Evolutionary conservation across 1,140 invertebrate species (phyloP).

Genomic region (Phortica variegata): DNA sequence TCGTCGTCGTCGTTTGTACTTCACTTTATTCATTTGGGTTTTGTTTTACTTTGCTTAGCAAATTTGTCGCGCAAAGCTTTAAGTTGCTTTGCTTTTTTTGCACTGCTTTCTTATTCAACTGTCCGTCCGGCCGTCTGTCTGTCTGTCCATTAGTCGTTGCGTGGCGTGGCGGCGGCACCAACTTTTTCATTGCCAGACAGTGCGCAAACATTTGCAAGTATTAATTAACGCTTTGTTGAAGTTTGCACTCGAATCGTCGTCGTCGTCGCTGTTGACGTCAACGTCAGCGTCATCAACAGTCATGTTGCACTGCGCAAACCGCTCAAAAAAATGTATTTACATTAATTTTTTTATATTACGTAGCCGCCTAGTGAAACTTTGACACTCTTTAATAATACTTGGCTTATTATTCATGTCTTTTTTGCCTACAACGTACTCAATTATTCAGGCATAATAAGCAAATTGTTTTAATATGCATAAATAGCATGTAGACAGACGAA

Average conservation of each 20-base stretch:
- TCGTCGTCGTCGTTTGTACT: conserved; percentile 3
- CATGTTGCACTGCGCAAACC: conserved; percentile 6
- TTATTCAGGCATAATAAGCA: conserved; percentile 55
- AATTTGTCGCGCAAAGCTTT: too few species aligned
- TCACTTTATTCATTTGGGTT: too few species aligned
- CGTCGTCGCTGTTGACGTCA: conserved; percentile 21
- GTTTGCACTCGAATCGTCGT: conserved; percentile 47
- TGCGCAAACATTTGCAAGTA: conserved; percentile 53
- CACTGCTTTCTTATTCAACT: too few species aligned
- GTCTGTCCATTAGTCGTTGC: too few species aligned
- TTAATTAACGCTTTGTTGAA: conserved; percentile 55
- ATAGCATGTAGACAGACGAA: conserved; percentile 37
- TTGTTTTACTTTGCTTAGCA: too few species aligned
- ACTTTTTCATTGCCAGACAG: conserved; percentile 53
- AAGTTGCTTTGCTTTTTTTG: conserved; percentile 23
- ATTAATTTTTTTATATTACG: too few species aligned
- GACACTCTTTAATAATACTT: conserved; percentile 3
- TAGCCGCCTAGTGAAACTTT: conserved; percentile 27
- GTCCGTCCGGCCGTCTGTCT: too few species aligned
- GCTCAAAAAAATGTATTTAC: conserved; percentile 11
- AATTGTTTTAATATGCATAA: conserved; percentile 55
- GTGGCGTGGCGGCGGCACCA: too few species aligned
- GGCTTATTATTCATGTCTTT: background rate
- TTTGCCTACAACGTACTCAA: conserved; percentile 33
- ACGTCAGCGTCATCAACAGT: conserved; percentile 11